Base-by-base conservation (phyloP, 2,888 invertebrate genomes). In the Ophion obscuratus region DNA sequence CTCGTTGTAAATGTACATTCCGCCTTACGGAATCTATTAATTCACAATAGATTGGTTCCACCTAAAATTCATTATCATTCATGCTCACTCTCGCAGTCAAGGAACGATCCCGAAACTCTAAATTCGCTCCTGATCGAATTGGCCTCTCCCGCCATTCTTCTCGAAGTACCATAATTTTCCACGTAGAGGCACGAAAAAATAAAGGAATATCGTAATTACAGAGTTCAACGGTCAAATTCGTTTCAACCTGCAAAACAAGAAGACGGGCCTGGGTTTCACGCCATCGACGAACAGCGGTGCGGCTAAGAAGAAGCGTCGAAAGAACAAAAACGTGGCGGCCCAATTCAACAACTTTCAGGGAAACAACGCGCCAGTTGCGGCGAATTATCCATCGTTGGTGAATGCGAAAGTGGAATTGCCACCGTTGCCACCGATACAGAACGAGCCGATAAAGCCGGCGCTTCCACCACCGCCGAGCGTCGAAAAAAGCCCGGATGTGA, bases 231-330 rank as follows among this genome's bases (percentile, higher is more conserved):
- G 91, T 47, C 92, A 93, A 78, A 93, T 94, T 59, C 92, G 94
- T 67, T 93, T 94, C 81, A 93, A 93, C 61, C 91, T 94, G 61
- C 94, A 93, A 67, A 94, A 94, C 87, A 94, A 94, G 85, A 94
- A 94, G 89, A 90, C 92, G 11, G 94, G 93, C 66, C 88, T 92
- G 44, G 92, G 93, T 5, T 94, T 93, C 67, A 89, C 91, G 76
- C 90, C 91, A 44, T 89, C 89, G 62, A 91, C 94, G 87, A 89
- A 94, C 93, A 95, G 95, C 85, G 96, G 95, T 82, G 95, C 95
- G 14, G 95, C 95, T 0, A 97, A 97, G 95, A 97, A 97, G 94
- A 97, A 97, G 92, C 96, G 97, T 77, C 97, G 97, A 94, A 96
- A 96, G 87, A 97, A 96, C 91, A 96, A 96, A 91, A 95, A 95